Evolutionary conservation across 1,140 invertebrate genomes (phyloP).

Genomic region (Drosophila navojoa): DNA sequence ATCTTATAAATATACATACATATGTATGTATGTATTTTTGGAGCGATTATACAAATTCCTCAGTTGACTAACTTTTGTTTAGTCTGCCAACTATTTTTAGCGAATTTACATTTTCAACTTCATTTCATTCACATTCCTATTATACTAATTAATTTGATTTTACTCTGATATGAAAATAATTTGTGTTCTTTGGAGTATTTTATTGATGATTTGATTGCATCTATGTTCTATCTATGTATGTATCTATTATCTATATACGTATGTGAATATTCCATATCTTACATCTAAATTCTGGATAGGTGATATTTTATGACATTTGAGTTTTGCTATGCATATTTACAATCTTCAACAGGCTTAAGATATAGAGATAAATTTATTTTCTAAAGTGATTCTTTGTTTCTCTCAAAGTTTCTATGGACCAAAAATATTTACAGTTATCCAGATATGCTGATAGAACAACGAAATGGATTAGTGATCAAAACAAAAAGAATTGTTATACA

Average conservation of each 20-base stretch:
- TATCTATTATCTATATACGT: no score
- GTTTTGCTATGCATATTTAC: neutral
- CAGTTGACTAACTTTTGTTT: neutral
- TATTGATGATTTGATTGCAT: neutral
- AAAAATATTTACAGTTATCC: neutral
- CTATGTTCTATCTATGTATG: no score
- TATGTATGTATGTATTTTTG: no score
- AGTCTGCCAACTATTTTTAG: neutral
- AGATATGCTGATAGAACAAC: neutral
- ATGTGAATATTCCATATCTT: no score
- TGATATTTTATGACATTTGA: no score
- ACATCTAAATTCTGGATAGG: no score
- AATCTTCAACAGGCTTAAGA: neutral
- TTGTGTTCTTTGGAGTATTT: no score
- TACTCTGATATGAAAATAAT: no score
- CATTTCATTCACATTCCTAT: neutral
- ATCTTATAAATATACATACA: no score
- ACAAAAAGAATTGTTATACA: conserved; percentile 9
- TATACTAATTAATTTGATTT: neutral
- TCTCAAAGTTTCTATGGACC: neutral
- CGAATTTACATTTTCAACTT: no score
- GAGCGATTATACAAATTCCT: neutral
- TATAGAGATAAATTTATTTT: neutral
- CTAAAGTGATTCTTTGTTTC: no score
- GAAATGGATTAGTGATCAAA: neutral